phyloP scores from a whole-genome alignment of 2,888 invertebrate genomes.

The Lamellibrachia columna region DNA sequence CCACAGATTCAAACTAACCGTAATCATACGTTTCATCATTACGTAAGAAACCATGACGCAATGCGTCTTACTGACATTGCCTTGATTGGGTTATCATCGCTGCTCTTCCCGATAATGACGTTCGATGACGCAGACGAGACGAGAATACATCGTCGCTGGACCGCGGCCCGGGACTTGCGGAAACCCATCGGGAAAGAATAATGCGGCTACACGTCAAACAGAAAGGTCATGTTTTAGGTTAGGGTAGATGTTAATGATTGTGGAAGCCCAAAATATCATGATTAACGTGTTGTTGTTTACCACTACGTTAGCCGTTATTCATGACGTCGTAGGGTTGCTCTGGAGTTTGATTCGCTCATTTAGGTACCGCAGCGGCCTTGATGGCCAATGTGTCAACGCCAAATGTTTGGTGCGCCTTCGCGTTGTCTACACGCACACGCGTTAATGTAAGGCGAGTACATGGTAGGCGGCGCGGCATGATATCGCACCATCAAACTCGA shows the following conservation, averaged over 20 bases:
- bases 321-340: not conserved
- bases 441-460: no score
- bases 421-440: no score
- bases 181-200: not conserved
- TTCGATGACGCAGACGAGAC: not conserved
- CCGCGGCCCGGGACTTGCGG: not conserved
- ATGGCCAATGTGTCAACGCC: not conserved
- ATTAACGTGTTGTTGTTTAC: not conserved
- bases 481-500: not conserved
- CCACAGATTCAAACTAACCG: not conserved
- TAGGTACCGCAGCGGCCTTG: not conserved
- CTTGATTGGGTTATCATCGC: not conserved
- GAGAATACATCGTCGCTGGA: not conserved
- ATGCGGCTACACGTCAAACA: not conserved
- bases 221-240: not conserved
- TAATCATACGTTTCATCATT: not conserved
- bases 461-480: no score
- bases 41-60: constrained; percentile 16
- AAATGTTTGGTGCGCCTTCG: no score
- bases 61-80: not conserved
- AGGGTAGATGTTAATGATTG: constrained; percentile 1
- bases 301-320: not conserved
- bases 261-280: not conserved
- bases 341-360: not conserved
- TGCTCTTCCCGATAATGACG: not conserved